Evolutionary conservation across 2,113 vertebrate genomes (phyloP).

Genomic region (Empidonax alnorum): DNA sequence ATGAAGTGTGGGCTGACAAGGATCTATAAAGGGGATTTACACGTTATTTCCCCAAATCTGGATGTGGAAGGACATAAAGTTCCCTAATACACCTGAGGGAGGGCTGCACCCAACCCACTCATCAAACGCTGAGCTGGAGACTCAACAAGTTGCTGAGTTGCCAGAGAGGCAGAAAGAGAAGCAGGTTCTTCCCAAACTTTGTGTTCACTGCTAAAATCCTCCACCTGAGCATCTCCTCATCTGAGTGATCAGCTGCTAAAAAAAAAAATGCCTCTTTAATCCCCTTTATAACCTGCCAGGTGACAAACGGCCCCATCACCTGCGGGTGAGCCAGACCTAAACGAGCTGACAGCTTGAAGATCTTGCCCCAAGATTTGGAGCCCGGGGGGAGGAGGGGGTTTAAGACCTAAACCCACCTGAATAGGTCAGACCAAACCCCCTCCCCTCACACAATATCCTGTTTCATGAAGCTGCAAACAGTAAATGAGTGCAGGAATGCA

Average conservation of each 20-base stretch:
- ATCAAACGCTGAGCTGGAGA: neutral
- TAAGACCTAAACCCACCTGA: neutral
- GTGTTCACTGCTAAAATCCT: neutral
- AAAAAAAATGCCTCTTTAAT: neutral
- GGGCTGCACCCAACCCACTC: neutral
- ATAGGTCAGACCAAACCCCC: neutral
- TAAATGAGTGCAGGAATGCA: neutral
- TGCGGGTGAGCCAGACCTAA: neutral
- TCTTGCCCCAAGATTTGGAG: neutral
- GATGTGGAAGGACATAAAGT: too few relatives aligned
- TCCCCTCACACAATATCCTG: constrained; percentile 23
- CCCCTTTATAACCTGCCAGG: neutral
- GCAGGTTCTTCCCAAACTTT: neutral
- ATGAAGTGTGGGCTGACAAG: neutral
- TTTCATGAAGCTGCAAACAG: constrained; percentile 28
- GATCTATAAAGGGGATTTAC: neutral
- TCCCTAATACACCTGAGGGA: neutral
- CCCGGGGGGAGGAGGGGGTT: neutral
- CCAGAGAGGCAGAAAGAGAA: neutral
- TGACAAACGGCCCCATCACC: neutral
- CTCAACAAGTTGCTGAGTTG: neutral
- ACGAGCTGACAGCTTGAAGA: neutral
- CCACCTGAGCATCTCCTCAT: neutral
- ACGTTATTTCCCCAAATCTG: fast-evolving
- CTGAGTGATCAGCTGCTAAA: neutral